Percentiles rank a stretch among this genome's conserved stretches.
Conservation (phyloP, 2,888 invertebrate species). For the Sarcophaga carnaria region DNA sequence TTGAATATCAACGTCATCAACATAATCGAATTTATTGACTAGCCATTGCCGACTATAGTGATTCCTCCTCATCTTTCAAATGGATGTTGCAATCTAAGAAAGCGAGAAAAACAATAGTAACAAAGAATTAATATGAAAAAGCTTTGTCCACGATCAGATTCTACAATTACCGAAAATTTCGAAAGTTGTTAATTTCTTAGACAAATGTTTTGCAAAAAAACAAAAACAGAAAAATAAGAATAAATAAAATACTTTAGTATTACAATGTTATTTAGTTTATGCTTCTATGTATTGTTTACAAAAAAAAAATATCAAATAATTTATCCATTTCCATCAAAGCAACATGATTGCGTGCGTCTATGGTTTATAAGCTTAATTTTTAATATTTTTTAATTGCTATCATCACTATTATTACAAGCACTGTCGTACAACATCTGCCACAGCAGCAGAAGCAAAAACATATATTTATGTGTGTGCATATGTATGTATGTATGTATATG, state of each 20-base stretch:
- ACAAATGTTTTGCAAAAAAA: constrained; percentile 3
- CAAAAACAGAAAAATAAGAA: not conserved
- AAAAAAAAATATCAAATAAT: not conserved
- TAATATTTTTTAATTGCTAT: constrained; percentile 61
- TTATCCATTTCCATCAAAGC: constrained; percentile 33
- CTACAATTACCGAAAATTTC: constrained; percentile 30
- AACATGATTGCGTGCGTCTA: constrained; percentile 58
- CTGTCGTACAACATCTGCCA: constrained; percentile 11
- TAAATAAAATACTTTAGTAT: not conserved
- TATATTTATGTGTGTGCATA: not conserved
- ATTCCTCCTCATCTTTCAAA: constrained; percentile 76
- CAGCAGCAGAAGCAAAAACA: constrained; percentile 10
- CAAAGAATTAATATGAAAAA: not conserved
- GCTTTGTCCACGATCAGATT: not conserved
- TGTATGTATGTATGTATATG: not conserved
- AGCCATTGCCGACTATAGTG: constrained; percentile 77
- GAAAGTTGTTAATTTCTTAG: constrained; percentile 57
- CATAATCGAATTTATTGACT: constrained; percentile 71
- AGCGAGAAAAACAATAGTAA: constrained; percentile 36
- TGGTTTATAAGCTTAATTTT: constrained; percentile 60
- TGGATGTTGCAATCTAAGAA: constrained; percentile 53
- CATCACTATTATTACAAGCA: constrained; percentile 34
- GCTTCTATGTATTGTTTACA: not conserved
- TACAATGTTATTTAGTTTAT: not conserved
- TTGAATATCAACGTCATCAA: constrained; percentile 33